These are phyloP conservation scores for Papilio polyxenes DNA, from an alignment of 1,140 invertebrate genomes.

Conservation along the genomic window DNA sequence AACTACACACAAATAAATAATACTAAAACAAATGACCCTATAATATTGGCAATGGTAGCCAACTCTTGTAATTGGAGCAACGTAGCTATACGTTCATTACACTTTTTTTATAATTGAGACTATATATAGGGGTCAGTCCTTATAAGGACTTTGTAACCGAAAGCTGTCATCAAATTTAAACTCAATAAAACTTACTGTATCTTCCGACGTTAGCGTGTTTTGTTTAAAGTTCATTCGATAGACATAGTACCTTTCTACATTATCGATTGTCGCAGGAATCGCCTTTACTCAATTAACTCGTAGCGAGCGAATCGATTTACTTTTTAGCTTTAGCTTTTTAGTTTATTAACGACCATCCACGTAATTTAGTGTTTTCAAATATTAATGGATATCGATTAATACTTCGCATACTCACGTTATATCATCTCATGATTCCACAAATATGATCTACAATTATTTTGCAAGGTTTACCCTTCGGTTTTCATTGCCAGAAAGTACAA, in stretches of 20 bases:
- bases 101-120: too few species aligned
- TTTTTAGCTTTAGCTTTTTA: constrained; percentile 15
- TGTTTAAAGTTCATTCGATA: constrained; percentile 15
- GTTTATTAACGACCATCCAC: constrained; percentile 17
- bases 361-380: neutral
- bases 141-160: too few species aligned
- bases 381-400: neutral
- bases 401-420: neutral
- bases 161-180: neutral
- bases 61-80: too few species aligned
- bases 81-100: too few species aligned
- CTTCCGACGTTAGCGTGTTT: neutral
- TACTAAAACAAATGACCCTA: too few species aligned
- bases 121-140: too few species aligned
- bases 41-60: too few species aligned
- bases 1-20: too few species aligned
- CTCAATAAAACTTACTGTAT: too few species aligned
- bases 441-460: neutral
- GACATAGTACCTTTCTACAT: constrained; percentile 11
- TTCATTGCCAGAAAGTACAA: neutral
- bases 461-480: neutral
- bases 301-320: constrained; percentile 25
- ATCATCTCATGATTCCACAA: neutral
- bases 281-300: constrained; percentile 26
- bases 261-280: neutral